Conservation (phyloP, 2,797 vertebrate species). For the Eupleurogrammus muticus region DNA sequence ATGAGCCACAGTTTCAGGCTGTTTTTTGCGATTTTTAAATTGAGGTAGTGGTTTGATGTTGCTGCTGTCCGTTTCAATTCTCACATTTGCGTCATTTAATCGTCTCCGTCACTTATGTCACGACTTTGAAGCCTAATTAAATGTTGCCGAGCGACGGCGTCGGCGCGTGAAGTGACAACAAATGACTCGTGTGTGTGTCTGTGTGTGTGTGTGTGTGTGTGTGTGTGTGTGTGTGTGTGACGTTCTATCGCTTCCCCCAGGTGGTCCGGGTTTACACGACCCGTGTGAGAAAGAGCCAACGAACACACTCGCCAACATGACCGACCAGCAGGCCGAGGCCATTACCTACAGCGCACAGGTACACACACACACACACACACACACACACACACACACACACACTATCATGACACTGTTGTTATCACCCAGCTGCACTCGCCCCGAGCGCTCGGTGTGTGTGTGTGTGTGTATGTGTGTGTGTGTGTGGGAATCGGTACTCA, state of each 20-base stretch:
- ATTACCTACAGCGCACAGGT: conserved; percentile 97
- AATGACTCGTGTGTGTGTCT: conserved; percentile 11
- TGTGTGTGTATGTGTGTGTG: no score
- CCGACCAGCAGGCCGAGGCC: conserved; percentile 92
- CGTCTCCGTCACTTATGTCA: not conserved
- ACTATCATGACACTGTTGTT: conserved; percentile 54
- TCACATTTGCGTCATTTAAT: conserved; percentile 1
- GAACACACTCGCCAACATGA: conserved; percentile 92
- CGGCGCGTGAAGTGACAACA: conserved; percentile 22
- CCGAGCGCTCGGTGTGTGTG: no score
- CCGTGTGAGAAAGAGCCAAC: conserved; percentile 96
- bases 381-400: conserved; percentile 36
- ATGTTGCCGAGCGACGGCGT: conserved; percentile 18
- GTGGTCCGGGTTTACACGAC: conserved; percentile 96
- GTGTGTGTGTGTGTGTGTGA: conserved; percentile 7
- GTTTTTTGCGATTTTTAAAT: conserved; percentile 4
- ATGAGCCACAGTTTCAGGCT: not conserved
- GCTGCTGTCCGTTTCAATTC: conserved; percentile 7
- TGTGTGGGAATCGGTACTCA: conserved; percentile 51
- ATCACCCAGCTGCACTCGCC: conserved; percentile 51
- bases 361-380: conserved; percentile 48
- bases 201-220: no score
- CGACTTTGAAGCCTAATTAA: conserved; percentile 35
- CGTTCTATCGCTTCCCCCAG: conserved; percentile 75
- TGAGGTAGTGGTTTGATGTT: conserved; percentile 15